Base-by-base conservation (phyloP, 2,888 invertebrate species). In the Peribatodes rhomboidaria region DNA sequence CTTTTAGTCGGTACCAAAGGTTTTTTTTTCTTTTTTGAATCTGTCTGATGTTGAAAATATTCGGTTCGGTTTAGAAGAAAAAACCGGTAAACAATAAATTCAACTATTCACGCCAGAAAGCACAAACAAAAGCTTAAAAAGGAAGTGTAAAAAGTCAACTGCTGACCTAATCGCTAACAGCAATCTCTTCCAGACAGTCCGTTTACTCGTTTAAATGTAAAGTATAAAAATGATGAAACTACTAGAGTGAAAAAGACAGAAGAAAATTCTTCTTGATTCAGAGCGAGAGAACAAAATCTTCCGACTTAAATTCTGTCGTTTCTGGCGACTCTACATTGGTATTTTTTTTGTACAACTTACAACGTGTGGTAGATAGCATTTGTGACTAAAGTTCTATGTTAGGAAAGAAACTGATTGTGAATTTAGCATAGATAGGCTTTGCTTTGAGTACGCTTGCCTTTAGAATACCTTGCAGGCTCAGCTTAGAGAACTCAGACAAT, bases 341-440 rank as follows among this genome's bases (percentile, higher is more conserved):
- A 44, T 62, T 50, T 61, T 52, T 59, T 41, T 18, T 9, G 22
- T 56, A 56, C 39, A 53, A 59, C 59, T 66, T 66, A 46, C 70
- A 61, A 41, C 52, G 69, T 71, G 71, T 75, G 70, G 67, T 77
- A 74, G 71, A 68, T 74, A 73, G 77, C 59, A 63, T 70, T 70
- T 66, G 58, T 68, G 57, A 68, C 65, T 70, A 64, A 72, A 39
- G 9, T 41, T 57, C 33, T 56, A 35, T 39, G 33, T 33, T 55
- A 53, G 55, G 33, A 18, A 9, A 41, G 41, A 31, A 31, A 10
- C 33, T 31, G 35, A 55, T 35, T 55, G 44, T 55, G 7, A 55
- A 1, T 46, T 22, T 56, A 49, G 49, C 3, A 9, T 49, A 50
- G 41, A 13, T 49, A n/a, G n/a, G n/a, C n/a, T 61, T 61, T 59